Base-by-base conservation (phyloP, 2,797 vertebrate species). In the Oryzias dopingdopingensis region DNA sequence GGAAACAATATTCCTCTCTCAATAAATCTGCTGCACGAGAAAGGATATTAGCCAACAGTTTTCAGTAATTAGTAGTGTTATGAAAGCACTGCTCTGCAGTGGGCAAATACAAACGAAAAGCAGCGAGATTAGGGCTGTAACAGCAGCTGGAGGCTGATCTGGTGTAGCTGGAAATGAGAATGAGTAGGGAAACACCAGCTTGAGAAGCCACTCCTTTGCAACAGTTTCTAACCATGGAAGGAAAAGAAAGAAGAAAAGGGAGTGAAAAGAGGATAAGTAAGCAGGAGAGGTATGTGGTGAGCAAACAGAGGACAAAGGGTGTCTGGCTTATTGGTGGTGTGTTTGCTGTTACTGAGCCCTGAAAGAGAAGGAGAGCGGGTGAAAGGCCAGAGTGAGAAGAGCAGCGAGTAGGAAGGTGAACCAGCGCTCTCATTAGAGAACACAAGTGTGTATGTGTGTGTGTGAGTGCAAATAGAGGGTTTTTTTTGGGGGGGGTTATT, bases 261-360 rank as follows among this genome's bases (percentile, higher is more conserved):
- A 72, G 74, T 52, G 67, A 81, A 73, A 75, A 62, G 62, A 76
- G 79, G 69, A 73, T 58, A 61, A 80, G 77, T 68, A 67, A 85
- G 81, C 74, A 73, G 59, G 42, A 66, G 74, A 84, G 85, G 86
- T 84, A 86, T 89, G 87, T 62, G 26, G 57, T 64, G 63, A 80
- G 85, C 85, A 90, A 89, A 90, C 82, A 89, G 44, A 59, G 46
- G 65, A 89, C 88, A 90, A 88, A 88, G 67, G 66, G 79, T 74
- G 84, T 87, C 88, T 88, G 81, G 79, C 63, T 67, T 64, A 61
- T 62, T 24, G 50, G 57, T 48, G 50, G 60, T 70, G 69, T 75
- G 62, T 84, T 79, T 78, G 70, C 72, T 57, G 73, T 82, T 84
- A 84, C 83, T 58, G 14, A 64, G 72, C 68, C 52, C 49, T 63